Evolutionary conservation across 1,140 invertebrate genomes (phyloP).

Genomic region (Neomicropteryx cornuta): DNA sequence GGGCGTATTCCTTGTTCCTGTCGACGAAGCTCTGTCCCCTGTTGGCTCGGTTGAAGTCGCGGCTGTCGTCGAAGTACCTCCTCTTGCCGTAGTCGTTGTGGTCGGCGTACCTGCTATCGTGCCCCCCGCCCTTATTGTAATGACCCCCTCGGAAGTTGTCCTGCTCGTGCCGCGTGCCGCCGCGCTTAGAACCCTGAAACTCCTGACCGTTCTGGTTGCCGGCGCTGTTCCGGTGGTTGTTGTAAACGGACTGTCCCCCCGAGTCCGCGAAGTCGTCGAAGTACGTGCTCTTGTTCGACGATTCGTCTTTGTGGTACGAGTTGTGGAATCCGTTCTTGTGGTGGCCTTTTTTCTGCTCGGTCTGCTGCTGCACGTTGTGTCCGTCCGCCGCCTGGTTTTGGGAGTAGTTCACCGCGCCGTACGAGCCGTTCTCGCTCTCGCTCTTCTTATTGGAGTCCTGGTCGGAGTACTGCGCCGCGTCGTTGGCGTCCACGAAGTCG

Average conservation of each 20-base stretch:
- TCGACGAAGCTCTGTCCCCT: conserved; percentile 29
- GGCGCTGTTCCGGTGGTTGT: conserved; percentile 34
- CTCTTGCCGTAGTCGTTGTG: conserved; percentile 39
- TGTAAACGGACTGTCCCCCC: conserved; percentile 39
- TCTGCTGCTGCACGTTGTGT: conserved; percentile 33
- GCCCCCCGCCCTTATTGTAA: conserved; percentile 37
- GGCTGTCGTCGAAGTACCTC: conserved; percentile 37
- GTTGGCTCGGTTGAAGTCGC: conserved; percentile 31
- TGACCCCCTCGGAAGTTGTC: conserved; percentile 33
- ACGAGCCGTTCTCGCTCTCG: conserved; percentile 27
- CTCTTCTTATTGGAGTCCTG: conserved; percentile 33
- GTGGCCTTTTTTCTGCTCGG: conserved; percentile 49
- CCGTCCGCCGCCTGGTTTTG: conserved; percentile 33
- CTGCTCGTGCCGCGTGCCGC: conserved; percentile 26
- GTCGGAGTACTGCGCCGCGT: conserved; percentile 32
- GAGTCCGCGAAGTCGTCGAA: conserved; percentile 51
- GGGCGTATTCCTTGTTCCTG: conserved; percentile 25
- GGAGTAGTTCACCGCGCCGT: conserved; percentile 28
- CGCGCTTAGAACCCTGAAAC: conserved; percentile 36
- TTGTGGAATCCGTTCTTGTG: conserved; percentile 52
- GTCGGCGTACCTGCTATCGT: conserved; percentile 31
- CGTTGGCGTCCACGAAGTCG: conserved; percentile 32
- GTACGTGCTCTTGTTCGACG: conserved; percentile 49
- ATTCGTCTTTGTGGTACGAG: conserved; percentile 54
- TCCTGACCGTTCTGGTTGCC: conserved; percentile 34